Conservation (phyloP, 2,797 vertebrate genomes). For the Crocodylus rhombifer region DNA sequence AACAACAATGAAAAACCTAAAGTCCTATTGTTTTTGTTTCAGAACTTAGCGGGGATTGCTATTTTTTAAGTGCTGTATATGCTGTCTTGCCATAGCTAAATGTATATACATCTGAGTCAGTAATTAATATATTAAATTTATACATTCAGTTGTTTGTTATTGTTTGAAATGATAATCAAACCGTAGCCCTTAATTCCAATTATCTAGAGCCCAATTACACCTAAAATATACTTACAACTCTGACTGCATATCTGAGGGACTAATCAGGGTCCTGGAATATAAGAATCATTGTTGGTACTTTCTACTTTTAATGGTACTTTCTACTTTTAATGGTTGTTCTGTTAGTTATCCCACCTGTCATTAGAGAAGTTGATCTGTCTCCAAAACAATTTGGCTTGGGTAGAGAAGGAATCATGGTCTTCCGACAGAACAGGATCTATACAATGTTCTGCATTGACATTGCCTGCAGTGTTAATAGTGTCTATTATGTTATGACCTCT, state of each 20-base stretch:
- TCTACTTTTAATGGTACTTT: neutral
- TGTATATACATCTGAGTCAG: neutral
- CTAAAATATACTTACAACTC: neutral
- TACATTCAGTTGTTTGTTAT: neutral
- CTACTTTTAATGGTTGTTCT: neutral
- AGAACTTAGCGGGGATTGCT: neutral
- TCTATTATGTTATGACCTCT: constrained; percentile 42
- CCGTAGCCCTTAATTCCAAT: neutral
- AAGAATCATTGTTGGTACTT: neutral
- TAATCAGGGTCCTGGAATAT: neutral
- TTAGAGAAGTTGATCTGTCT: neutral
- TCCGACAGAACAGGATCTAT: neutral
- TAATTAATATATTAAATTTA: neutral
- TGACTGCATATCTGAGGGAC: neutral
- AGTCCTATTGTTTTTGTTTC: neutral
- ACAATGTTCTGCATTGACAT: accelerated
- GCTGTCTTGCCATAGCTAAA: neutral
- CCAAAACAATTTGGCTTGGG: neutral
- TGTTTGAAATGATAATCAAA: neutral
- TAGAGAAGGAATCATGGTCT: neutral
- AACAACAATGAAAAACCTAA: neutral
- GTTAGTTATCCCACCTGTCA: neutral
- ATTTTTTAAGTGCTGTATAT: neutral
- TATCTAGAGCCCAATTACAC: neutral
- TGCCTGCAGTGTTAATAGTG: neutral